These are phyloP conservation scores for Drosophila ohnishii DNA, from an alignment of 1,140 invertebrate species.

Conservation along the genomic window DNA sequence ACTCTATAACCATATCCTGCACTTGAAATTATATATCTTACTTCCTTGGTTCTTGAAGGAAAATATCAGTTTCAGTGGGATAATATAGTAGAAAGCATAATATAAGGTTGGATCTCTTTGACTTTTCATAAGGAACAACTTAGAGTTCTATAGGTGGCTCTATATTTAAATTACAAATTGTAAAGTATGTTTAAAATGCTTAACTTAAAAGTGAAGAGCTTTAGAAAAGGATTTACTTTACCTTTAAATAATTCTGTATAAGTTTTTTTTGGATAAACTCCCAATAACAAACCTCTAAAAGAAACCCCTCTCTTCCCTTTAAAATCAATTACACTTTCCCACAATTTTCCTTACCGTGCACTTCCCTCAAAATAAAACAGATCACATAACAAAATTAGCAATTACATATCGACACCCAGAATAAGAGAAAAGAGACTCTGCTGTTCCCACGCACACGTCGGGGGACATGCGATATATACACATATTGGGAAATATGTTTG, in stretches of 20 bases:
- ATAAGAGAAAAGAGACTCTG: conserved; percentile 10
- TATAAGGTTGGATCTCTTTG: neutral
- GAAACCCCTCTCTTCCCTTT: neutral
- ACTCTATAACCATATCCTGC: conserved; percentile 47
- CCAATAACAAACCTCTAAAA: no score
- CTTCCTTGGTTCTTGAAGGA: conserved; percentile 11
- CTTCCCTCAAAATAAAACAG: conserved; percentile 24
- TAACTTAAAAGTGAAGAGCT: neutral
- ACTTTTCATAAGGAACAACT: neutral
- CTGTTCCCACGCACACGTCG: conserved; percentile 52
- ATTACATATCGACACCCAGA: conserved; percentile 74
- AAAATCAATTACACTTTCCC: neutral
- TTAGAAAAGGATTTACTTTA: neutral
- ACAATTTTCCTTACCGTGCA: neutral
- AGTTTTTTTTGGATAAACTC: neutral
- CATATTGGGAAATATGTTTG: conserved; percentile 61
- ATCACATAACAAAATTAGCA: conserved; percentile 74
- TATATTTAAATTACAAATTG: neutral
- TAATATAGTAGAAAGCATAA: neutral
- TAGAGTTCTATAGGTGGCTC: neutral
- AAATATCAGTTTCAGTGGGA: conserved; percentile 22
- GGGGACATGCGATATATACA: conserved; percentile 15
- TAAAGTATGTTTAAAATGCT: neutral
- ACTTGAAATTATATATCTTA: conserved; percentile 43
- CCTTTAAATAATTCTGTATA: neutral